phyloP scores from a whole-genome alignment of 2,113 vertebrate genomes.

The Caracal caracal region DNA sequence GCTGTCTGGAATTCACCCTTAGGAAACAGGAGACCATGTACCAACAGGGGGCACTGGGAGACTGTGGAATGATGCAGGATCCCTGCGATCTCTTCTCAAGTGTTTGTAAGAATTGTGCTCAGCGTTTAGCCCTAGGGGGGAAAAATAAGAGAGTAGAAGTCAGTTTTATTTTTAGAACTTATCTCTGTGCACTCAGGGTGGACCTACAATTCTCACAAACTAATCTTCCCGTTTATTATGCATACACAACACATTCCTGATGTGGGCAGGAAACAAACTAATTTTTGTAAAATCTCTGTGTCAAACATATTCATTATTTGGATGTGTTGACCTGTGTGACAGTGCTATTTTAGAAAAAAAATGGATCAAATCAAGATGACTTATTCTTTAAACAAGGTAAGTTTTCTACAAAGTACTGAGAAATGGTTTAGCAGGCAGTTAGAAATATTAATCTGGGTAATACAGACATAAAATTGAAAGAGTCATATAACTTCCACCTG shows the following conservation, averaged over 20 bases:
- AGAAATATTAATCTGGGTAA: background rate
- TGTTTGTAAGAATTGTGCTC: background rate
- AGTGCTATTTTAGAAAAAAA: slow-evolving; percentile 48
- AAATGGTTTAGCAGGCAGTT: background rate
- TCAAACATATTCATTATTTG: slow-evolving; percentile 19
- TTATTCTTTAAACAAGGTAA: background rate
- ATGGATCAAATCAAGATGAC: background rate
- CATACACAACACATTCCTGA: slow-evolving; percentile 47
- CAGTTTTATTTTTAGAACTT: slow-evolving; percentile 73
- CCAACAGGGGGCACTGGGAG: slow-evolving; percentile 83
- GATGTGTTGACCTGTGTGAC: slow-evolving; percentile 59
- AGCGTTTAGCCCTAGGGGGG: background rate
- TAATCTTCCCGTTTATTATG: slow-evolving; percentile 63
- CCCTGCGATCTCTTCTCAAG: accelerated
- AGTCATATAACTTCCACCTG: background rate
- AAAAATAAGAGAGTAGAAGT: background rate
- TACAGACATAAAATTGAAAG: background rate
- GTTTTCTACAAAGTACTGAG: background rate
- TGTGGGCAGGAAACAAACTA: slow-evolving; percentile 68
- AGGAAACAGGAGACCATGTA: accelerated
- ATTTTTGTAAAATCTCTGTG: slow-evolving; percentile 31
- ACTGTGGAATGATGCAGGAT: background rate
- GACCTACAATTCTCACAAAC: slow-evolving; percentile 72
- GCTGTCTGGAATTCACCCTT: slow-evolving; percentile 7
- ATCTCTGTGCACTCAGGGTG: slow-evolving; percentile 64